A percentile compares a stretch with the other conserved stretches of the same genome.
These are phyloP conservation scores for Dryadula phaetusa DNA, from an alignment of 2,888 invertebrate species.

Conservation along the genomic window DNA sequence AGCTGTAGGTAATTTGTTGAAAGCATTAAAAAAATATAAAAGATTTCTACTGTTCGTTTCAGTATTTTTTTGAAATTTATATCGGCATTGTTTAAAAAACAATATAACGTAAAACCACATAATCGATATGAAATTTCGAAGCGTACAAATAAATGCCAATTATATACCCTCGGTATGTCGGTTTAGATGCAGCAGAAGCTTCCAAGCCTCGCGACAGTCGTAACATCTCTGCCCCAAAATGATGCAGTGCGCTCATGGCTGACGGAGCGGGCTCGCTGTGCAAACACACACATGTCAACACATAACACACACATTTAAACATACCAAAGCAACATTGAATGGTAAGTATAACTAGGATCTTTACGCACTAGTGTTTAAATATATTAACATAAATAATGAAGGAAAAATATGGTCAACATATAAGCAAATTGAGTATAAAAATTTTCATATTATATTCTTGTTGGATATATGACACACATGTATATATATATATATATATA, in stretches of 20 bases:
- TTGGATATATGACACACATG: no score
- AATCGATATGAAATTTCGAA: conserved; percentile 37
- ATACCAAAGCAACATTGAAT: conserved; percentile 39
- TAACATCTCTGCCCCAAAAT: conserved; percentile 94
- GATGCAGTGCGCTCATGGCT: conserved; percentile 93
- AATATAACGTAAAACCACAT: conserved; percentile 8
- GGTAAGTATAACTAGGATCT: not conserved
- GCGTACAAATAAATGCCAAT: conserved; percentile 69
- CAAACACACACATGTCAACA: conserved; percentile 59
- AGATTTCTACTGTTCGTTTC: no score
- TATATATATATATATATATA: no score
- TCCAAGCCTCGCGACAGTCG: conserved; percentile 92
- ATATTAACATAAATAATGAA: no score
- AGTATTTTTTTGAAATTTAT: no score
- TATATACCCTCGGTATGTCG: conserved; percentile 77
- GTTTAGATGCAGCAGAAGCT: conserved; percentile 85
- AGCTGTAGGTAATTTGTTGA: no score
- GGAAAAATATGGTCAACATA: no score
- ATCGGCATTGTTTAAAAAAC: no score
- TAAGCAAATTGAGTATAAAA: no score
- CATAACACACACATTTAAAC: conserved; percentile 54
- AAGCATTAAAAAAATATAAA: no score
- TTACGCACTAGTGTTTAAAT: conserved; percentile 4
- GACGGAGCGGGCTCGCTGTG: conserved; percentile 90
- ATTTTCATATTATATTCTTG: no score